A percentile compares a stretch with the other conserved stretches of the same genome.
Conservation (phyloP, 2,797 vertebrate species). For the Amblyraja radiata region DNA sequence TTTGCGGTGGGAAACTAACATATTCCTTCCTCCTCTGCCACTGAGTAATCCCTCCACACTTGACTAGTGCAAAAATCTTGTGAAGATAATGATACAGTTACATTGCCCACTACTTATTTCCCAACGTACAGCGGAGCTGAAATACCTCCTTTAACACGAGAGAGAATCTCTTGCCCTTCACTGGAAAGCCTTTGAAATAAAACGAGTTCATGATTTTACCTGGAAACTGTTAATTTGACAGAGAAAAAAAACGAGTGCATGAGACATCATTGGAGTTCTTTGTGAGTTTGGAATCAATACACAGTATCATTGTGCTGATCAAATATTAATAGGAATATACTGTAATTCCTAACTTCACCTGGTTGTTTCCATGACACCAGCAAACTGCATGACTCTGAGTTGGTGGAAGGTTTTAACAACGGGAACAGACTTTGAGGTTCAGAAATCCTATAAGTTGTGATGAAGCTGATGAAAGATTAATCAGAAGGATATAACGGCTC, state of each 20-base stretch:
- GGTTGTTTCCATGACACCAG: constrained; percentile 33
- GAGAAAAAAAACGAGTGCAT: background rate
- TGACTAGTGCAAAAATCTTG: background rate
- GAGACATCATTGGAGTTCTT: background rate
- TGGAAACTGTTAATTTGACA: background rate
- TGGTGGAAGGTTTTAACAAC: background rate
- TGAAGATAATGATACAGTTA: background rate
- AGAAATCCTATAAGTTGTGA: background rate
- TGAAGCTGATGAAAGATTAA: background rate
- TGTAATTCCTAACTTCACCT: constrained; percentile 8
- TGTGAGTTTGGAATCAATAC: background rate
- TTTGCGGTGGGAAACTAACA: background rate
- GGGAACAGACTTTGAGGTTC: background rate
- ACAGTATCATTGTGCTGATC: background rate
- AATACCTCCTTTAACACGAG: background rate
- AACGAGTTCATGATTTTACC: background rate
- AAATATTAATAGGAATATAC: constrained; percentile 34
- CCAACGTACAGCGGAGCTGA: background rate
- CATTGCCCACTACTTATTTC: background rate
- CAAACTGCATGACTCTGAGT: background rate
- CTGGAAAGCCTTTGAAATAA: background rate
- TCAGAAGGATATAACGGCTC: background rate
- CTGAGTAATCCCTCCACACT: background rate
- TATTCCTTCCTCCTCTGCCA: background rate
- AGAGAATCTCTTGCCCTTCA: background rate